phyloP scores from a whole-genome alignment of 2,797 vertebrate species.

The Chaenodraco wilsoni region DNA sequence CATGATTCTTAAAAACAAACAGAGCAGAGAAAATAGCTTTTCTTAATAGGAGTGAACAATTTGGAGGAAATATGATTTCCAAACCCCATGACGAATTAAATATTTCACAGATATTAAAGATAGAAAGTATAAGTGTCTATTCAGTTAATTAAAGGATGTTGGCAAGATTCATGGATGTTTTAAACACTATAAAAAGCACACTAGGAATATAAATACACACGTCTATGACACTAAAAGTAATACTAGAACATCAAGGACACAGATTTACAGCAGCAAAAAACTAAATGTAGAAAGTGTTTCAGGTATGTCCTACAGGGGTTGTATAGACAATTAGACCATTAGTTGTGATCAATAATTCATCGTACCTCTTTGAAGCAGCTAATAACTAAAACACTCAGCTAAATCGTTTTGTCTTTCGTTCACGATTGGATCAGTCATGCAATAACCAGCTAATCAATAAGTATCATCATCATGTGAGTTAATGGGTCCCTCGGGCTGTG shows the following conservation, averaged over 20 bases:
- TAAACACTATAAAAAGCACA: neutral
- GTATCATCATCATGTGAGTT: neutral
- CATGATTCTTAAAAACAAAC: neutral
- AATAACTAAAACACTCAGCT: neutral
- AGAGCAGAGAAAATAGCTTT: neutral
- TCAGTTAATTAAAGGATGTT: neutral
- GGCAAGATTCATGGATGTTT: neutral
- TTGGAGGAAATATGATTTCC: neutral
- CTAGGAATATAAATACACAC: neutral
- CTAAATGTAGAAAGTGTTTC: neutral
- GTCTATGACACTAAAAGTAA: neutral
- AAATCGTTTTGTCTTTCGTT: neutral
- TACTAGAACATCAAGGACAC: conserved; percentile 4
- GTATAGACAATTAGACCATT: neutral
- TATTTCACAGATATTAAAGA: neutral
- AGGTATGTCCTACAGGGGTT: neutral
- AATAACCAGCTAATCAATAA: conserved; percentile 34
- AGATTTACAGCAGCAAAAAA: neutral
- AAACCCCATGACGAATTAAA: too few species aligned
- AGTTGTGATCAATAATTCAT: conserved; percentile 9
- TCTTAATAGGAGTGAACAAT: neutral
- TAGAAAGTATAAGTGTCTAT: neutral
- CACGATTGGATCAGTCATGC: neutral
- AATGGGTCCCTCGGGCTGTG: conserved; percentile 21
- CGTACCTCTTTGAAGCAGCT: neutral